Conservation (phyloP, 92 coral and sea anemone genomes). For the Porites lobata region DNA sequence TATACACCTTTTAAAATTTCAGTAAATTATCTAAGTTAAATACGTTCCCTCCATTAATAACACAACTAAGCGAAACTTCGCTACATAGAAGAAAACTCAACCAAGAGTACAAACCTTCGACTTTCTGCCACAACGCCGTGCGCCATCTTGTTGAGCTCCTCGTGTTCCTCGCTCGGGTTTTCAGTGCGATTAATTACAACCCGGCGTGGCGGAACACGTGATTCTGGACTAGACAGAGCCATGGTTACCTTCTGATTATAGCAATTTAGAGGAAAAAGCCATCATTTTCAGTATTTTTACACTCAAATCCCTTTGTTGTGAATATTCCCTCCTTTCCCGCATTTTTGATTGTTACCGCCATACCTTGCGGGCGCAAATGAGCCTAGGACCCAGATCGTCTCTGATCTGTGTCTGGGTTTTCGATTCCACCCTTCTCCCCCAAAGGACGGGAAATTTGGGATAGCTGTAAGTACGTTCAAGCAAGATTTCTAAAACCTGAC, state of each 20-base stretch:
- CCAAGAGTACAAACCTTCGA: conserved; percentile 53
- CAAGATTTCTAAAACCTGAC: too few relatives aligned
- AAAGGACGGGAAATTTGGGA: too few relatives aligned
- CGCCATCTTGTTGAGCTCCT: conserved; percentile 99
- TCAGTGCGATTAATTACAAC: conserved; percentile 80
- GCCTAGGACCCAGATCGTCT: background rate
- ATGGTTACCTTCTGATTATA: background rate
- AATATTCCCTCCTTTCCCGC: conserved; percentile 2
- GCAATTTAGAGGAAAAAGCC: background rate
- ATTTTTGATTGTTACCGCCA: conserved; percentile 19
- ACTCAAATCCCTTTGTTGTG: background rate
- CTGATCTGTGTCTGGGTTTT: too few relatives aligned
- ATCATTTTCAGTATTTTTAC: background rate
- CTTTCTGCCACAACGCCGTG: conserved; percentile 91
- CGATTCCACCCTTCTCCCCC: too few relatives aligned
- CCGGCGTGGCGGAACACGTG: conserved; percentile 63
- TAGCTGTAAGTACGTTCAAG: too few relatives aligned
- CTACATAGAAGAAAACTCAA: background rate
- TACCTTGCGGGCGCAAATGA: background rate
- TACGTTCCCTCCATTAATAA: background rate
- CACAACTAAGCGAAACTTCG: background rate
- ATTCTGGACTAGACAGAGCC: conserved; percentile 59
- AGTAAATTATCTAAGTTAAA: background rate
- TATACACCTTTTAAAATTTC: background rate
- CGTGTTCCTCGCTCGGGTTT: conserved; percentile 94